phyloP scores from a whole-genome alignment of 1,140 invertebrate species.

The Drosophila malerkotliana region DNA sequence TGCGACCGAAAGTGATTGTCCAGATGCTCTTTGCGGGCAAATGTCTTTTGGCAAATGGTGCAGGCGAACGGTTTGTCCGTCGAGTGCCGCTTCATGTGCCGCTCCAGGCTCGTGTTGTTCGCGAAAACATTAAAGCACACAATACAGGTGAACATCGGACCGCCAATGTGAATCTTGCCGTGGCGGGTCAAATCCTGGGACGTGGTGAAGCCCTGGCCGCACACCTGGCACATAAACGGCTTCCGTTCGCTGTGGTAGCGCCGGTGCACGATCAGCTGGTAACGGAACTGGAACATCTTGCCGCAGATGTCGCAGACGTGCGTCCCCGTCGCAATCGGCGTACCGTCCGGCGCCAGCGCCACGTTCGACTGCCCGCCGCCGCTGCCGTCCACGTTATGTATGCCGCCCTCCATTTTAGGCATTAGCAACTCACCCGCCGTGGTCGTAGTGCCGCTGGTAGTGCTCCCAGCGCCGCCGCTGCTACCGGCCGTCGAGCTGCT shows the following conservation, averaged over 20 bases:
- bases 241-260: slow-evolving; percentile 93
- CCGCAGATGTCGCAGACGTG: slow-evolving; percentile 93
- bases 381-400: slow-evolving; percentile 82
- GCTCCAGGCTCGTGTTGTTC: slow-evolving; percentile 88
- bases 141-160: slow-evolving; percentile 89
- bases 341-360: slow-evolving; percentile 84
- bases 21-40: slow-evolving; percentile 93
- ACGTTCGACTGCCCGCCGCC: slow-evolving; percentile 85
- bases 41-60: slow-evolving; percentile 93
- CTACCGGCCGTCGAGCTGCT: slow-evolving; percentile 43
- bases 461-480: slow-evolving; percentile 35
- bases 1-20: slow-evolving; percentile 93
- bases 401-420: slow-evolving; percentile 86
- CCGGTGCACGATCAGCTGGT: slow-evolving; percentile 92
- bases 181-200: slow-evolving; percentile 90
- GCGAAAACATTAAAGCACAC: slow-evolving; percentile 91
- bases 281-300: slow-evolving; percentile 93
- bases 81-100: slow-evolving; percentile 91
- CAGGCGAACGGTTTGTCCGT: slow-evolving; percentile 93
- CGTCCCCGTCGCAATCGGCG: slow-evolving; percentile 86
- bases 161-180: slow-evolving; percentile 91
- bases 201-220: slow-evolving; percentile 91
- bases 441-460: slow-evolving; percentile 54
- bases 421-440: slow-evolving; percentile 82
- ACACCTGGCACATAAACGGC: slow-evolving; percentile 93